Evolutionary conservation across 2,888 invertebrate genomes (phyloP), one percentile per base, ranked within the genome.

Genomic region (Anarsia innoxiella): DNA sequence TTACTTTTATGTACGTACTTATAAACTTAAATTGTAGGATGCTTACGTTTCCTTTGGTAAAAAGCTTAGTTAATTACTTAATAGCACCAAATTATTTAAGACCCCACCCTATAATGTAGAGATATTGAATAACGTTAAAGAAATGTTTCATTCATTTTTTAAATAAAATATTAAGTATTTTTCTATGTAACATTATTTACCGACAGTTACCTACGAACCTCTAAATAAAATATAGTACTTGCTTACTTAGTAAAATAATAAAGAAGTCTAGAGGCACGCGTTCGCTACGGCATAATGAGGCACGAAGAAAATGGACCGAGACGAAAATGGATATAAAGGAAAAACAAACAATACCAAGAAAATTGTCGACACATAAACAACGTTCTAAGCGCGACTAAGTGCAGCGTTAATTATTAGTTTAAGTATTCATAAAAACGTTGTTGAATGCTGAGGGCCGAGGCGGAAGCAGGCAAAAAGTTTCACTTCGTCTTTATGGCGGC

Each of bases 371-470:
- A 68, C 66, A 62, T 73, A 68, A 72, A 72, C 66, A 66, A 53
- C 54, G 66, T 68, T 66, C 66, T 69, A 69, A 69, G 67, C 66
- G 66, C 57, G 63, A 66, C 66, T 69, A 66, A 69, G 66, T 70
- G 69, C 56, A 53, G 63, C 61, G 72, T 70, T 76, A 74, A 75
- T 75, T 75, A 74, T 75, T 75, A 74, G 66, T 70, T 75, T 72
- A 68, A 70, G 71, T 73, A 68, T 74, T 67, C 70, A 74, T 72
- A 74, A 73, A 73, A 70, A 50, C 47, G 42, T 44, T 54, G 45
- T 48, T 53, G 47, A 50, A 34, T 15, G 32, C 27, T 32, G 31
- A 36, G 29, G 32, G 16, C 11, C 23, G 32, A 32, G 32, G 32
- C 32, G 36, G 56, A 58, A 56, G 51, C 46, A 39, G 44, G 52